A percentile compares a stretch with the other conserved stretches of the same genome.
These are phyloP conservation scores for Etheostoma nigrum DNA, from an alignment of 2,797 vertebrate species.

Conservation along the genomic window DNA sequence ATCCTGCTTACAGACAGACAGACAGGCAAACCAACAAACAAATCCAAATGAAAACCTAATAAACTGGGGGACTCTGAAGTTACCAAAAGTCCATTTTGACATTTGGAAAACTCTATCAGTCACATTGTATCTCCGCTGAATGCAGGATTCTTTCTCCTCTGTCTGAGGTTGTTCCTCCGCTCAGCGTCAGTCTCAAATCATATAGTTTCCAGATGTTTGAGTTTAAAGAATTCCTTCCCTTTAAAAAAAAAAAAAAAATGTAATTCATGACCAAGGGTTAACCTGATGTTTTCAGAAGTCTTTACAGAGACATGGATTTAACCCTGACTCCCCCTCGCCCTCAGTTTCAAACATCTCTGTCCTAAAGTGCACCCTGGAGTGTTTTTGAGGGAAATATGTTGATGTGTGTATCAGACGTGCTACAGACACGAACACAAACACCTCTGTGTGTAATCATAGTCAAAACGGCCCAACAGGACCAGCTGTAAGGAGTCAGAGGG, in stretches of 20 bases:
- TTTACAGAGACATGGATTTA: neutral
- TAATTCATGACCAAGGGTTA: neutral
- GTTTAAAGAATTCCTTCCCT: neutral
- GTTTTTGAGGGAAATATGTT: neutral
- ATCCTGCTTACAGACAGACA: no score
- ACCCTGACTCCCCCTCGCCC: neutral
- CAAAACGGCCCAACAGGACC: neutral
- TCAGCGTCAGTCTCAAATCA: neutral
- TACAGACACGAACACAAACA: neutral
- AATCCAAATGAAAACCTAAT: no score
- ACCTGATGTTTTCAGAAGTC: neutral
- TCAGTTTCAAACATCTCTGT: neutral
- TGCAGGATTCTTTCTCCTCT: neutral
- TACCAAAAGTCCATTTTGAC: no score
- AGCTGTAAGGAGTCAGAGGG: neutral
- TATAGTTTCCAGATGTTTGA: conserved; percentile 45
- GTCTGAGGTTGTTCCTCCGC: neutral
- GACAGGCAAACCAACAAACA: no score
- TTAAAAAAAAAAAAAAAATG: no score
- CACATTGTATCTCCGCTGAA: neutral
- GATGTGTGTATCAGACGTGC: neutral
- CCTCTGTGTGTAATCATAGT: conserved; percentile 13
- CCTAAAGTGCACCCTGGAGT: neutral
- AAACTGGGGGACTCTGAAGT: no score
- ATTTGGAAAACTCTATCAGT: no score